Evolutionary conservation across 2,113 vertebrate genomes (phyloP).

Genomic region (Tinamus guttatus): DNA sequence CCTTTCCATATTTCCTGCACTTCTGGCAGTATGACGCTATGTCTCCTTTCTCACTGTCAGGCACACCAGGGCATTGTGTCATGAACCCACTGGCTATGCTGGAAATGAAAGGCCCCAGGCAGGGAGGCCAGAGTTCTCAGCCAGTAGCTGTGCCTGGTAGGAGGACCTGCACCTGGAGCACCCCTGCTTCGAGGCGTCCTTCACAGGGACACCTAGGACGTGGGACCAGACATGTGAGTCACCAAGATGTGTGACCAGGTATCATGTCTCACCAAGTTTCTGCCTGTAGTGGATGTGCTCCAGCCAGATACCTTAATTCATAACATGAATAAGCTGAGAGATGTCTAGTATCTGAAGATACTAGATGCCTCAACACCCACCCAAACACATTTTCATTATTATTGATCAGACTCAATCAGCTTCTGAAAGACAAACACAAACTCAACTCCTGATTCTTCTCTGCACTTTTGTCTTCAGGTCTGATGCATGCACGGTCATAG

Average conservation of each 20-base stretch:
- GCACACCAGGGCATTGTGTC: neutral
- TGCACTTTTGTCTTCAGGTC: neutral
- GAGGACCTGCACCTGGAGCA: neutral
- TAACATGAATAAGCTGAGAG: neutral
- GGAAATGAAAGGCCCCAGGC: neutral
- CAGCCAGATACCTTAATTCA: neutral
- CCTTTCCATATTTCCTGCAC: neutral
- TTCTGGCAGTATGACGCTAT: neutral
- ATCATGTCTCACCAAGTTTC: neutral
- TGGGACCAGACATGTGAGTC: neutral
- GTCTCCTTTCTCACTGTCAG: neutral
- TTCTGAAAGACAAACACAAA: neutral
- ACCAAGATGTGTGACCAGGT: neutral
- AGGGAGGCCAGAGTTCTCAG: neutral
- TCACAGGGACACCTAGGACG: neutral
- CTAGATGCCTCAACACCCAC: neutral
- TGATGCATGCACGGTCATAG: neutral
- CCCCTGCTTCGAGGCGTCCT: accelerated
- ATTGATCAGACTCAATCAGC: neutral
- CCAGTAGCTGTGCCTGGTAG: neutral
- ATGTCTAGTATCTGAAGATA: neutral
- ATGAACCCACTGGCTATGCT: neutral
- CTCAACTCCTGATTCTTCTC: neutral
- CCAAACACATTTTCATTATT: neutral
- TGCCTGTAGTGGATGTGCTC: neutral